Conservation (phyloP, 2,888 invertebrate species). For the Chaetoderma sp. region DNA sequence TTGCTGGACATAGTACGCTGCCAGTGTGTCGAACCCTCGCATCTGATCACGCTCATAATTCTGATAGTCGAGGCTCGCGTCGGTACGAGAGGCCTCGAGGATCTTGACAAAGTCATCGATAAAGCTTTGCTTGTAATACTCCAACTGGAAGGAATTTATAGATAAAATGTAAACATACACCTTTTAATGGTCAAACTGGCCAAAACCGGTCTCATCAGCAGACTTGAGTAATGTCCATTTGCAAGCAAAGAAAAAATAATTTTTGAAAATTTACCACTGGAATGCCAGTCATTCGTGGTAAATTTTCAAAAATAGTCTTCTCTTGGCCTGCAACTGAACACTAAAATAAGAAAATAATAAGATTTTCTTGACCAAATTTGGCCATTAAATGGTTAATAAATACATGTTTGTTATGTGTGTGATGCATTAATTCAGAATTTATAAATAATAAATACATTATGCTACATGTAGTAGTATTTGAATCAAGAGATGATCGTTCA, state of each 20-base stretch:
- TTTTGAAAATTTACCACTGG: neutral
- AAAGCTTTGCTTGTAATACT: constrained; percentile 94
- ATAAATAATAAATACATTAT: too few species aligned
- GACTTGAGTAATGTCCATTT: neutral
- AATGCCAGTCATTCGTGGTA: too few species aligned
- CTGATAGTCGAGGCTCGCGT: constrained; percentile 65
- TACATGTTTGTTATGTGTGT: too few species aligned
- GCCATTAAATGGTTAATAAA: too few species aligned
- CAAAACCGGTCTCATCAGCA: neutral
- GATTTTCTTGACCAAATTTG: too few species aligned
- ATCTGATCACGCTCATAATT: constrained; percentile 98
- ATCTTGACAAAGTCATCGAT: constrained; percentile 94
- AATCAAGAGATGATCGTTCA: too few species aligned
- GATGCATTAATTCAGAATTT: too few species aligned
- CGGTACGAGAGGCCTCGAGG: constrained; percentile 84
- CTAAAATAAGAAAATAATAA: too few species aligned
- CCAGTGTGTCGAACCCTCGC: constrained; percentile 96
- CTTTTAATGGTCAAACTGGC: too few species aligned
- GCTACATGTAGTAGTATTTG: too few species aligned
- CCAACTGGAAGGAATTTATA: constrained; percentile 77
- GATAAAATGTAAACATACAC: neutral
- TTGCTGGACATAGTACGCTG: constrained; percentile 94
- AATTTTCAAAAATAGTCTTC: too few species aligned
- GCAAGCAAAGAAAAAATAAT: neutral
- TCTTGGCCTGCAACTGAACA: too few species aligned